These are phyloP conservation scores for Panagrolaimus sp. DNA, from an alignment of 1,140 invertebrate genomes.

Conservation along the genomic window DNA sequence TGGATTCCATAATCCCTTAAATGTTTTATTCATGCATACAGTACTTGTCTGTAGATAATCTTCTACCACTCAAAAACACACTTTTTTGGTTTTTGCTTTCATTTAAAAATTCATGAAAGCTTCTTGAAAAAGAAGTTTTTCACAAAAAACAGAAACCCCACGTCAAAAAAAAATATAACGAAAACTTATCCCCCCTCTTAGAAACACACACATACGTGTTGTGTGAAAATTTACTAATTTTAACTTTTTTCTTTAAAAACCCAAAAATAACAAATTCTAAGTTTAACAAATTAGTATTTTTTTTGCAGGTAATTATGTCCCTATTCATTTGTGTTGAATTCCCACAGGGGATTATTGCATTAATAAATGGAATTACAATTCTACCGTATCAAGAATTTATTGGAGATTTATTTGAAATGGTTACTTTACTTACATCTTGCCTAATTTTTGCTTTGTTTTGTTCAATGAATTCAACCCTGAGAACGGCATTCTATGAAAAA, in stretches of 20 bases:
- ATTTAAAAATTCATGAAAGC: not conserved
- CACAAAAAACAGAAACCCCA: not conserved
- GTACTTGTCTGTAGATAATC: no score
- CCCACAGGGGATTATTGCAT: conserved; percentile 46
- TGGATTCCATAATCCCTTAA: no score
- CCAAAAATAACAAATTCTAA: no score
- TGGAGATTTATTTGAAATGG: conserved; percentile 48
- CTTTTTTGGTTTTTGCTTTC: no score
- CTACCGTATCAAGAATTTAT: conserved; percentile 28
- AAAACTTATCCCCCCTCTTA: not conserved
- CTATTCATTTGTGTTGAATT: conserved; percentile 52
- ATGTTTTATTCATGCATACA: no score
- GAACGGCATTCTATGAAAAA: conserved; percentile 25
- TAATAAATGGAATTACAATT: conserved; percentile 26
- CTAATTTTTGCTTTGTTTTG: conserved; percentile 49
- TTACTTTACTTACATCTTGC: conserved; percentile 50
- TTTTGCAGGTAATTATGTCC: conserved; percentile 48
- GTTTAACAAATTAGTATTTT: no score
- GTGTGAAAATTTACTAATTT: no score
- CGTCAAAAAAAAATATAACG: no score
- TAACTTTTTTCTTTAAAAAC: no score
- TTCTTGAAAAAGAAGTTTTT: not conserved
- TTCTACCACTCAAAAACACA: no score
- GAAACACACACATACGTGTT: no score
- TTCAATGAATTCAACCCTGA: conserved; percentile 43